phyloP scores from a whole-genome alignment of 2,888 invertebrate genomes.

The Bellardia pandia region DNA sequence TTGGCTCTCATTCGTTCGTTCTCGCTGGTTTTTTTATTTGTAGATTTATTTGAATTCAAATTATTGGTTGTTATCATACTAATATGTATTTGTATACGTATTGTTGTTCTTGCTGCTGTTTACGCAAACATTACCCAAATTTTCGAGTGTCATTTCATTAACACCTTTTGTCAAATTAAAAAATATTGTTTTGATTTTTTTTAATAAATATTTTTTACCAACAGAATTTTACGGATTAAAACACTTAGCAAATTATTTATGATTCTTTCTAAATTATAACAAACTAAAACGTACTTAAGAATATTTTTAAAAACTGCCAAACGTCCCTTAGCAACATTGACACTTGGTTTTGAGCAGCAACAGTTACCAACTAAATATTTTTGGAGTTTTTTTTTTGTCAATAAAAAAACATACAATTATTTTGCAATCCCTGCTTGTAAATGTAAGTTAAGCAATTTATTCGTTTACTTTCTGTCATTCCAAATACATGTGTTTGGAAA shows the following conservation, averaged over 20 bases:
- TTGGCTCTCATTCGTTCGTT: background rate
- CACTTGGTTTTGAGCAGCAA: conserved; percentile 48
- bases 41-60: conserved; percentile 19
- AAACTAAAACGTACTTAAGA: conserved; percentile 17
- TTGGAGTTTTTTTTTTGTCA: background rate
- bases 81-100: background rate
- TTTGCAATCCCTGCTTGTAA: background rate
- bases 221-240: conserved; percentile 9
- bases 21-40: background rate
- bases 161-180: conserved; percentile 29
- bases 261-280: background rate
- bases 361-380: conserved; percentile 49
- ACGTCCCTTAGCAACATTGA: background rate
- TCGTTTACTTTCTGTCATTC: background rate
- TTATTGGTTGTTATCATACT: conserved; percentile 7
- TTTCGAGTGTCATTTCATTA: conserved; percentile 36
- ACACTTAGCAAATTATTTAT: background rate
- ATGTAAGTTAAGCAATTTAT: background rate
- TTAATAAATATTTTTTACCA: conserved; percentile 14
- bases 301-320: background rate
- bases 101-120: conserved; percentile 1
- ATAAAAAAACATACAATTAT: background rate
- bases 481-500: conserved; percentile 1
- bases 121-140: too few relatives aligned
- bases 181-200: conserved; percentile 7